Percentiles rank a stretch among this genome's conserved stretches.
Evolutionary conservation across 2,113 vertebrate species (phyloP).

Genomic region (Dermatemys mawii): DNA sequence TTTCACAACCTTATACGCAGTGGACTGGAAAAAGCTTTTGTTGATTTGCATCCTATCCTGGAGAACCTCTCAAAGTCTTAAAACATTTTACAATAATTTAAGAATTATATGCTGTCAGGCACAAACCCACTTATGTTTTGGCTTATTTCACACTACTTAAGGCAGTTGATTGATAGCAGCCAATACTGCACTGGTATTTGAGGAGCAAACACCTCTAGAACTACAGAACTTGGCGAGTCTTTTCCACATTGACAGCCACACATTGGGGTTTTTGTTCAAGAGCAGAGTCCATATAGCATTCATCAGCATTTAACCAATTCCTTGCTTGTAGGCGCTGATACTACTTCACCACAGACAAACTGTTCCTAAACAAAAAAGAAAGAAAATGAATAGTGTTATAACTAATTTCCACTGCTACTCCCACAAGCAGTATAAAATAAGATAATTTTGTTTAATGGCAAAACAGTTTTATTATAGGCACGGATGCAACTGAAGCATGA

Average conservation of each 20-base stretch:
- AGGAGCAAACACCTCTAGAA: neutral
- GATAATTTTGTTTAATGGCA: neutral
- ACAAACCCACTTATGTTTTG: neutral
- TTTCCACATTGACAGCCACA: neutral
- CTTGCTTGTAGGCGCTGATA: conserved; percentile 84
- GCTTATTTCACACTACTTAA: neutral
- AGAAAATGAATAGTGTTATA: neutral
- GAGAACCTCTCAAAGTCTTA: neutral
- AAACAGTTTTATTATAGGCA: neutral
- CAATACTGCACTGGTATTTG: conserved; percentile 3
- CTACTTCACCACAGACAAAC: conserved; percentile 88
- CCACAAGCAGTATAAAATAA: neutral
- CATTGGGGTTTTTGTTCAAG: neutral
- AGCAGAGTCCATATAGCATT: neutral
- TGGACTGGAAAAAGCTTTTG: neutral
- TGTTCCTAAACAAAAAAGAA: conserved; percentile 83
- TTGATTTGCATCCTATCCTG: neutral
- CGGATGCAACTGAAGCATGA: neutral
- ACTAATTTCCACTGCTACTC: neutral
- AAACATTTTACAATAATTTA: neutral
- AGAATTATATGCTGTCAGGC: neutral
- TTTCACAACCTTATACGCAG: fast-evolving
- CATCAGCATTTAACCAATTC: conserved; percentile 87
- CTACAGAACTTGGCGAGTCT: neutral
- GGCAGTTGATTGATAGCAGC: neutral